phyloP scores from a whole-genome alignment of 2,113 vertebrate genomes.

The Rhabdornis inornatus region DNA sequence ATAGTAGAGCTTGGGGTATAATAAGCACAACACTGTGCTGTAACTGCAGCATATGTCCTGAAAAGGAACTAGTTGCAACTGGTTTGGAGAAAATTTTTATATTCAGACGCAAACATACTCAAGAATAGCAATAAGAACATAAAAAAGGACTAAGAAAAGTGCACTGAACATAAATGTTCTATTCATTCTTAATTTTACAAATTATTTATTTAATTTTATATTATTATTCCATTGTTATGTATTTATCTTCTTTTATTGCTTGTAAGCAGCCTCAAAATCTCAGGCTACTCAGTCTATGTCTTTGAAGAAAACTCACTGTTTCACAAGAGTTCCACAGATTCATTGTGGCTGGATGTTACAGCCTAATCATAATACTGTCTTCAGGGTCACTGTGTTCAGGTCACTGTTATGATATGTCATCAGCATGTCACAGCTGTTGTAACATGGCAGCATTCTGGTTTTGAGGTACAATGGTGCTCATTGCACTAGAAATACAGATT shows the following conservation, averaged over 20 bases:
- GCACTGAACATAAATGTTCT: not conserved
- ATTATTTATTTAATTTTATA: not conserved
- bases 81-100: not conserved
- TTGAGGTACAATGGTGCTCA: not conserved
- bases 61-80: not conserved
- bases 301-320: not conserved
- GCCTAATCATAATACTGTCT: not conserved
- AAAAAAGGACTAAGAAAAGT: not conserved
- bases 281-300: not conserved
- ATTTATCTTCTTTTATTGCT: not conserved
- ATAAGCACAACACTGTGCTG: not conserved
- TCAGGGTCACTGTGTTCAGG: not conserved
- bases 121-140: not conserved
- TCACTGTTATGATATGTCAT: not conserved
- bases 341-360: not conserved
- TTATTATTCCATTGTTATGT: not conserved
- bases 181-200: not conserved
- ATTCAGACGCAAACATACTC: not conserved
- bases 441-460: not conserved
- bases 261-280: not conserved
- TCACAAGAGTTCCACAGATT: not conserved
- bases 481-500: not conserved
- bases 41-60: not conserved
- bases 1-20: not conserved
- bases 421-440: not conserved